Percentiles rank a stretch among this genome's conserved stretches.
phyloP scores from a whole-genome alignment of 2,888 invertebrate species.

The Drosophila pseudotalamancana region DNA sequence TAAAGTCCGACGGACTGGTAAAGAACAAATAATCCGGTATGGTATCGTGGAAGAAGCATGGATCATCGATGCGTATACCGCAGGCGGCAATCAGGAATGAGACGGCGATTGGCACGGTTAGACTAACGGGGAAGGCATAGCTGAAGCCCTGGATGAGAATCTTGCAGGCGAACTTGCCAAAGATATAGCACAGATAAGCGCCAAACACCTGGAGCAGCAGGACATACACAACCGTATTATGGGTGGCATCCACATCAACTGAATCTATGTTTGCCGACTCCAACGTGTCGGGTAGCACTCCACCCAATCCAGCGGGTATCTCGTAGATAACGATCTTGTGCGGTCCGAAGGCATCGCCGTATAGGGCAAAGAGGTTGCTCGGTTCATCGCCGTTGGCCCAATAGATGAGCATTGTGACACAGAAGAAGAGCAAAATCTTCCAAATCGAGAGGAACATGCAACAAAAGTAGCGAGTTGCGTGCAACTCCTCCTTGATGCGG shows the following conservation, averaged over 20 bases:
- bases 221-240: slow-evolving; percentile 91
- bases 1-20: slow-evolving; percentile 93
- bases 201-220: slow-evolving; percentile 92
- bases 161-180: slow-evolving; percentile 98
- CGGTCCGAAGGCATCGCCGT: slow-evolving; percentile 90
- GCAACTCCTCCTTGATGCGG: slow-evolving; percentile 91
- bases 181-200: slow-evolving; percentile 95
- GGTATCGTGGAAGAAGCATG: slow-evolving; percentile 94
- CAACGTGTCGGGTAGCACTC: slow-evolving; percentile 88
- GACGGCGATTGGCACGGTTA: slow-evolving; percentile 95
- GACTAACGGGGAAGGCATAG: slow-evolving; percentile 97
- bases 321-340: slow-evolving; percentile 92
- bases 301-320: slow-evolving; percentile 81
- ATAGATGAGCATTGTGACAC: slow-evolving; percentile 89
- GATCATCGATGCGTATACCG: slow-evolving; percentile 93
- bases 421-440: slow-evolving; percentile 93
- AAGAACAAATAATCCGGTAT: slow-evolving; percentile 96
- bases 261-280: slow-evolving; percentile 91
- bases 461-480: slow-evolving; percentile 92
- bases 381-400: slow-evolving; percentile 91
- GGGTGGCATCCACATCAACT: slow-evolving; percentile 88
- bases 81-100: slow-evolving; percentile 94
- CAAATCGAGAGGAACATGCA: slow-evolving; percentile 95
- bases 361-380: slow-evolving; percentile 90
- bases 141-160: slow-evolving; percentile 98